A percentile compares a stretch with the other conserved stretches of the same genome.
These are phyloP conservation scores for Rotaria macrura DNA, from an alignment of 2,888 invertebrate genomes.

Conservation along the genomic window DNA sequence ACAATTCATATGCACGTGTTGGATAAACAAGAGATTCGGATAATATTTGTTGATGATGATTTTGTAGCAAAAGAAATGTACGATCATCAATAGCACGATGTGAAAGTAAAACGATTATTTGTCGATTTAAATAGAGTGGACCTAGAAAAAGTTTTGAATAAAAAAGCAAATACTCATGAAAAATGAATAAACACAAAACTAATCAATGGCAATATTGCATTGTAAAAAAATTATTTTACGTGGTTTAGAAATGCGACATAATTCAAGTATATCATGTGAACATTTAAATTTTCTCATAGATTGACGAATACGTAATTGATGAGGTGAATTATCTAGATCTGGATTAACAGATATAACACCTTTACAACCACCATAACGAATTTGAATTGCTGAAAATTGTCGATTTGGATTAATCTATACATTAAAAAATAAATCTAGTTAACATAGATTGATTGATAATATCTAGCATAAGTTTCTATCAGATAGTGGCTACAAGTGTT, in stretches of 20 bases:
- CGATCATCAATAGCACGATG: constrained; percentile 12
- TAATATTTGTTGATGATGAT: not conserved
- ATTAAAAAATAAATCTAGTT: not conserved
- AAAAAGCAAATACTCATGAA: no score
- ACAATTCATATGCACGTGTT: not conserved
- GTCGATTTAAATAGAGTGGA: constrained; percentile 15
- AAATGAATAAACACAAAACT: not conserved
- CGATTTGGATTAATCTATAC: constrained; percentile 2
- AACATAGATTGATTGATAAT: no score
- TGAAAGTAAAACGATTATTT: not conserved
- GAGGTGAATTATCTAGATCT: not conserved
- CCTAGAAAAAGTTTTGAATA: not conserved
- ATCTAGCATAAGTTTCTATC: no score
- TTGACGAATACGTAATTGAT: constrained; percentile 13
- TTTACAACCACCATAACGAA: constrained; percentile 9
- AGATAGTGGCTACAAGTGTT: no score
- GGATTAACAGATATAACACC: constrained; percentile 10
- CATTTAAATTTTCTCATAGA: not conserved
- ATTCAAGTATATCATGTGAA: constrained; percentile 3
- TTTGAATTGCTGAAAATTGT: constrained; percentile 7
- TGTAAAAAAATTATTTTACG: not conserved
- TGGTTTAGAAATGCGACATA: constrained; percentile 19
- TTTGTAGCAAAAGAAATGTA: constrained; percentile 1
- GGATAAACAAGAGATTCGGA: not conserved
- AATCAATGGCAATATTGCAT: not conserved